Base-by-base conservation (phyloP, 2,888 invertebrate genomes). In the Ochropleura leucogaster region DNA sequence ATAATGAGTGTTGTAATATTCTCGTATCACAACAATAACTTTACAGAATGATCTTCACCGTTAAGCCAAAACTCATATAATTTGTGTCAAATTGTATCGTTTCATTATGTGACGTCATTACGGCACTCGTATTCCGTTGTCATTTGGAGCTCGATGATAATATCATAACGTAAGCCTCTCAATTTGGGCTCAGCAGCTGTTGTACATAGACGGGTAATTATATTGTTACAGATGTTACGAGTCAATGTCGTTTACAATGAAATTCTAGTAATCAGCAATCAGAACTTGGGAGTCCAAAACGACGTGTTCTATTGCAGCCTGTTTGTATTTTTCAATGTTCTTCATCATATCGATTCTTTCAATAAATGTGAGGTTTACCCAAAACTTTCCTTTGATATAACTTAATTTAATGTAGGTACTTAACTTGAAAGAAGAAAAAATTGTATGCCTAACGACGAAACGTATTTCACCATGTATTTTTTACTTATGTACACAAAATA, bases 141-240 rank as follows among this genome's bases (percentile, higher is more conserved):
- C 73, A 66, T 83, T 83, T 59, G 30, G 68, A 78, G 63, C 65
- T 62, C 57, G 66, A 83, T 66, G 72, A 78, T 82, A 72, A 72
- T 77, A 77, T 65, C 76, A 42, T 72, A 18, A 64, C 78, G 20
- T 78, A 83, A 68, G 75, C 75, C 20, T 63, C 80, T 74, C 53
- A 80, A 64, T 77, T 72, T 53, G 51, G 66, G 49, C 49, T 66
- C 49, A 80, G 60, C 77, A 76, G 77, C 49, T 77, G 82, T 51
- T 67, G 62, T 79, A 74, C 46, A 67, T 14, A 55, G n/a, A 63
- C 20, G 49, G 51, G n/a, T 44, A 66, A 66, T 77, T 74, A 59
- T 72, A 64, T 80, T 47, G 46, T 30, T 74, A 47, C 30, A 47
- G 49, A 51, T 49, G n/a, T 16, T 9, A 42, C 6, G n/a, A 51